Evolutionary conservation across 2,113 vertebrate species (phyloP), one percentile per base, ranked within the genome.

Genomic region (Ailuropoda melanoleuca): DNA sequence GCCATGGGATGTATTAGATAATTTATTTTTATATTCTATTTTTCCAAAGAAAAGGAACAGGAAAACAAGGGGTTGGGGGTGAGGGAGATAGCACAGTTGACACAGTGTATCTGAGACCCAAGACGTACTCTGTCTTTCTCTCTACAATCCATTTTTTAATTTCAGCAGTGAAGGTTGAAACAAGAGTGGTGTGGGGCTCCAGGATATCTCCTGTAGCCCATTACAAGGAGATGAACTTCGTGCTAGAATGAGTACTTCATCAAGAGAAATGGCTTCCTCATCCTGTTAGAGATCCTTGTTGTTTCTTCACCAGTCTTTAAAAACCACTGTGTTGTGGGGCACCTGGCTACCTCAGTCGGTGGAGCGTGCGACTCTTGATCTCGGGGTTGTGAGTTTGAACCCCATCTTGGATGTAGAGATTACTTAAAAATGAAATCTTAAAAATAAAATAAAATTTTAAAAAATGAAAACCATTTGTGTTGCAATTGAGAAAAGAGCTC

Each of bases 221-320:
- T 75, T 37, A 12, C 18, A 4, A n/a, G 26, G 58, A 62, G 21
- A 70, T 39, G 77, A 1, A 18, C 13, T 34, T 66, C 23, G 19
- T 87, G 80, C 23, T 66, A 26, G 53, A 11, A 84, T 64, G 82
- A 94, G 64, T 37, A 39, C 66, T 72, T 87, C 39, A 64, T 89
- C 6, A 70, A 39, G 29, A 23, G 50, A 34, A 48, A 53, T 75
- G 90, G 18, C 53, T 62, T 80, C 70, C 82, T 48, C 39, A 88
- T 93, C 88, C 89, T 88, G 66, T 66, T 85, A 70, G 53, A 95
- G 48, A 90, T 92, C 87, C 55, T 77, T 92, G 50, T 92, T 94
- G 46, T 60, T 88, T 80, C 75, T 88, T 94, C 77, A 34, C 64
- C 39, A 72, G 31, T 29, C 62, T 96, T 95, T 50, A 55, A 53